phyloP scores from a whole-genome alignment of 2,113 vertebrate genomes.

The Drymodes brunneopygia region DNA sequence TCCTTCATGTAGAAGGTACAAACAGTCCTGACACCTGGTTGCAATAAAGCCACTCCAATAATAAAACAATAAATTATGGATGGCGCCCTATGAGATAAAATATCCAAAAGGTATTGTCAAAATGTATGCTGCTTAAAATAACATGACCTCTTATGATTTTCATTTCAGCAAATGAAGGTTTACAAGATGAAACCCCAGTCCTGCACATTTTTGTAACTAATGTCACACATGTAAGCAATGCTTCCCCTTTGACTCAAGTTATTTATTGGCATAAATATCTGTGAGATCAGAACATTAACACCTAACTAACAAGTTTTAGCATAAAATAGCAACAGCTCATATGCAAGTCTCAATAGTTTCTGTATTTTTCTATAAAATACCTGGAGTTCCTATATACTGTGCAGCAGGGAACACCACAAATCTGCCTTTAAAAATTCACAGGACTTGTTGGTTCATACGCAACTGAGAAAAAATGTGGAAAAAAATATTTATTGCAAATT shows the following conservation, averaged over 20 bases:
- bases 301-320: background rate
- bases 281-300: background rate
- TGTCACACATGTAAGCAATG: background rate
- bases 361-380: background rate
- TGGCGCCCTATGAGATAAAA: background rate
- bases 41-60: background rate
- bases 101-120: background rate
- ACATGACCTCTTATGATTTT: background rate
- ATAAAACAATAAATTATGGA: background rate
- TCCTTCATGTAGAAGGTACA: background rate
- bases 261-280: slow-evolving; percentile 34
- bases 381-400: background rate
- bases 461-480: background rate
- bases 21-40: background rate
- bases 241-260: background rate
- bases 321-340: background rate
- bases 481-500: slow-evolving; percentile 20
- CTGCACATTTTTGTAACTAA: background rate
- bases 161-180: background rate
- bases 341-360: background rate
- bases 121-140: background rate
- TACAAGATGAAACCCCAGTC: background rate
- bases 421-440: background rate
- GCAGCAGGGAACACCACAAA: background rate
- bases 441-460: background rate